Conservation (phyloP, 2,797 vertebrate genomes). For the Phataginus tetradactyla region DNA sequence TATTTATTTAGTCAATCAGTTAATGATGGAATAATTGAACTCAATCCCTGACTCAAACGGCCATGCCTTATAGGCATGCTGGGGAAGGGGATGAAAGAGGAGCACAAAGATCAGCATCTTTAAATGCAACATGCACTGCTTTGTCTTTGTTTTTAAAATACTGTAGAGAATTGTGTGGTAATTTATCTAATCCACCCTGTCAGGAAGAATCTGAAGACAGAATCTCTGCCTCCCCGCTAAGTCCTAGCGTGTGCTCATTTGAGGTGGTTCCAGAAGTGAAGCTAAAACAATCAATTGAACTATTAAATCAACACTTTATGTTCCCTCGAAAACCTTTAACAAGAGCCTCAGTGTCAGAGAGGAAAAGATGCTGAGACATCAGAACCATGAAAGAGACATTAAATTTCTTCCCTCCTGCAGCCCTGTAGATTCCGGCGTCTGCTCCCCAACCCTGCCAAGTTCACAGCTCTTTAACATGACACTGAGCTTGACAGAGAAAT, state of each 20-base stretch:
- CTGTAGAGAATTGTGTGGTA: slow-evolving; percentile 66
- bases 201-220: slow-evolving; percentile 49
- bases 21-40: slow-evolving; percentile 35
- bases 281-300: slow-evolving; percentile 72
- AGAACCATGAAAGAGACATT: slow-evolving; percentile 65
- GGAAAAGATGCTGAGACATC: slow-evolving; percentile 72
- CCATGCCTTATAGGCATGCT: slow-evolving; percentile 38
- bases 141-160: slow-evolving; percentile 49
- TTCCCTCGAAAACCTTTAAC: slow-evolving; percentile 69
- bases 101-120: slow-evolving; percentile 62
- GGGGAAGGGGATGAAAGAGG: not conserved
- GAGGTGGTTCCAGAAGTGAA: slow-evolving; percentile 42
- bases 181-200: slow-evolving; percentile 69
- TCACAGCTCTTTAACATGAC: slow-evolving; percentile 69
- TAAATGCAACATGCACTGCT: slow-evolving; percentile 52
- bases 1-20: slow-evolving; percentile 62
- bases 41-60: not conserved
- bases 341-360: slow-evolving; percentile 56
- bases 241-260: slow-evolving; percentile 7
- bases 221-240: slow-evolving; percentile 20
- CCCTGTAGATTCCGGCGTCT: slow-evolving; percentile 15
- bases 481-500: slow-evolving; percentile 69
- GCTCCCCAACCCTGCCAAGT: slow-evolving; percentile 32
- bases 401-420: slow-evolving; percentile 59
- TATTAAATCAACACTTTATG: slow-evolving; percentile 75